Evolutionary conservation across 2,113 vertebrate genomes (phyloP).

Genomic region (Megaceryle maxima): DNA sequence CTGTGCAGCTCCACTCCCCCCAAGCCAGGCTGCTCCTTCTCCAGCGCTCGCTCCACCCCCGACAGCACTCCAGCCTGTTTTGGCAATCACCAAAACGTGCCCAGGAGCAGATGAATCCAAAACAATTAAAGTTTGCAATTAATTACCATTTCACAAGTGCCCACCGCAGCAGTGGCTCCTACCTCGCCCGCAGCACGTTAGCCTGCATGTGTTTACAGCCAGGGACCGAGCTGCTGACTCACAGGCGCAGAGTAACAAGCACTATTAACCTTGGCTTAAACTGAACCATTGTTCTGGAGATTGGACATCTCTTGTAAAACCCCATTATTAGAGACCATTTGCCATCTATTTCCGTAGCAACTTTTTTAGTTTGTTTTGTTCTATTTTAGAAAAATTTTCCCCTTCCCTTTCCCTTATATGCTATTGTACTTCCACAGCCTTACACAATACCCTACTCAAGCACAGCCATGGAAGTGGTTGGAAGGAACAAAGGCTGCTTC

Average conservation of each 20-base stretch:
- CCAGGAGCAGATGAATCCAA: not conserved
- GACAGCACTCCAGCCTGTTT: accelerated
- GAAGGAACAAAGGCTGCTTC: constrained; percentile 44
- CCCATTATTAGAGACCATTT: constrained; percentile 23
- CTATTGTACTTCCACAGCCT: not conserved
- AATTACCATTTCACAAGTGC: accelerated
- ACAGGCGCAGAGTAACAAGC: not conserved
- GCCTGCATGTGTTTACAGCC: not conserved
- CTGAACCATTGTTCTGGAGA: constrained; percentile 3
- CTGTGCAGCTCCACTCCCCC: accelerated
- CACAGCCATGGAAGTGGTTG: not conserved
- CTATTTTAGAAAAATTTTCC: not conserved
- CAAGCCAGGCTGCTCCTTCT: not conserved
- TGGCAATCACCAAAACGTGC: not conserved
- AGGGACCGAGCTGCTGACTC: not conserved
- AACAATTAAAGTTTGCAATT: not conserved
- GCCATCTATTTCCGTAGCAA: not conserved
- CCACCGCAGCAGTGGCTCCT: accelerated
- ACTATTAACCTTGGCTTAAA: constrained; percentile 23
- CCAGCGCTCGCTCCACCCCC: not conserved
- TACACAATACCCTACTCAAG: constrained; percentile 30
- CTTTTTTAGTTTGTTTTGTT: not conserved
- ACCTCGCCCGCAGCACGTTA: accelerated
- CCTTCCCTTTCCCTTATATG: constrained; percentile 10
- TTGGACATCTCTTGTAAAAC: not conserved